Percentiles rank a stretch among this genome's conserved stretches.
Conservation (phyloP, 2,797 vertebrate genomes). For the Pangasius larnaudii region DNA sequence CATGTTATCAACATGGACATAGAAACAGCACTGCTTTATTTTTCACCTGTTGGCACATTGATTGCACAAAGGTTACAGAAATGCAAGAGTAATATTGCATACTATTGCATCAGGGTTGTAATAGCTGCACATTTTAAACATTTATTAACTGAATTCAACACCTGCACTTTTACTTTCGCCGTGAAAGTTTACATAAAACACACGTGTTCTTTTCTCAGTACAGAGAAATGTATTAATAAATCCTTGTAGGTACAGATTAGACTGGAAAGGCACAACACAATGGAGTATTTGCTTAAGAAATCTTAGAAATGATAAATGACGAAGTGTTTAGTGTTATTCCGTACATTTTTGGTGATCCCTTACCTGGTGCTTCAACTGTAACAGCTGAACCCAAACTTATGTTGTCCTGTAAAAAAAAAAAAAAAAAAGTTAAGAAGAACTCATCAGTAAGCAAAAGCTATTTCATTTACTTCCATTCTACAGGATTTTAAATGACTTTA, state of each 20-base stretch:
- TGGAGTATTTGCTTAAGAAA: neutral
- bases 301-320: neutral
- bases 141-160: neutral
- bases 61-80: neutral
- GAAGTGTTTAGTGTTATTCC: neutral
- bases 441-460: neutral
- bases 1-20: neutral
- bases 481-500: neutral
- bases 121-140: neutral
- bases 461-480: neutral
- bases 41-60: neutral
- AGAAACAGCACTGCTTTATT: too few relatives aligned
- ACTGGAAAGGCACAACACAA: neutral
- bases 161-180: neutral
- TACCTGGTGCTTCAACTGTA: slow-evolving; percentile 71
- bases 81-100: neutral
- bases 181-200: neutral
- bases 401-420: slow-evolving; percentile 69
- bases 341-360: slow-evolving; percentile 20
- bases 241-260: neutral
- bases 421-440: neutral
- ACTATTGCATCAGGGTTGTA: neutral
- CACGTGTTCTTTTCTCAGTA: neutral
- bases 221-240: neutral
- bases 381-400: slow-evolving; percentile 61